Percentiles rank a stretch among this genome's conserved stretches.
Evolutionary conservation across 2,113 vertebrate genomes (phyloP).

Genomic region (Onychostruthus taczanowskii): DNA sequence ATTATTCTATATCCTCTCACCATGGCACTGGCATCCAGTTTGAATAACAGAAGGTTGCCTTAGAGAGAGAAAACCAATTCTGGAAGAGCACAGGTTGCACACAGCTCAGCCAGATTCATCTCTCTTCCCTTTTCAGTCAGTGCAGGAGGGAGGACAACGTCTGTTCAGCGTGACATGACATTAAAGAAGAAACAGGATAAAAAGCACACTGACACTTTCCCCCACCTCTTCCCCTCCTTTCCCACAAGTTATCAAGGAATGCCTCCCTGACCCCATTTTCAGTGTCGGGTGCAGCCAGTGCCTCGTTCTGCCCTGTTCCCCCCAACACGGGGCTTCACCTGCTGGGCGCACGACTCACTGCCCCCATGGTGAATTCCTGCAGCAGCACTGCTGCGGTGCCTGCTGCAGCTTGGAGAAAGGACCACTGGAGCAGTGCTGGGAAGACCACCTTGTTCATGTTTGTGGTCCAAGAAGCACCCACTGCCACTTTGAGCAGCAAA

Average conservation of each 20-base stretch:
- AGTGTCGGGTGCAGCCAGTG: not conserved
- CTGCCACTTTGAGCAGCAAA: not conserved
- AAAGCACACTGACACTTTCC: not conserved
- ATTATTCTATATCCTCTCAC: not conserved
- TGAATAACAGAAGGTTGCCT: not conserved
- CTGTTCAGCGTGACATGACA: not conserved
- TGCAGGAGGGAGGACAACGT: not conserved
- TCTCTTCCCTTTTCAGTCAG: not conserved
- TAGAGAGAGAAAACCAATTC: not conserved
- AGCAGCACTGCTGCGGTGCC: accelerated
- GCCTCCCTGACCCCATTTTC: not conserved
- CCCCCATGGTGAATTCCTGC: not conserved
- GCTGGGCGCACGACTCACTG: too few relatives aligned
- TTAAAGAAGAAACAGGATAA: not conserved
- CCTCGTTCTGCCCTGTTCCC: not conserved
- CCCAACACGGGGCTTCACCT: accelerated
- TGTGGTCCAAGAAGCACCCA: not conserved
- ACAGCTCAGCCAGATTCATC: not conserved
- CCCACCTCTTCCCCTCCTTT: not conserved
- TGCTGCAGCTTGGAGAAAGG: not conserved
- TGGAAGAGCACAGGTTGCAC: not conserved
- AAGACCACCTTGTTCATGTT: accelerated
- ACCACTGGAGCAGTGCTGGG: not conserved
- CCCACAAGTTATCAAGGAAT: not conserved
- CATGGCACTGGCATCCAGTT: not conserved